Evolutionary conservation across 2,113 vertebrate genomes (phyloP), one percentile per base, ranked within the genome.

Genomic region (Elanoides forficatus): DNA sequence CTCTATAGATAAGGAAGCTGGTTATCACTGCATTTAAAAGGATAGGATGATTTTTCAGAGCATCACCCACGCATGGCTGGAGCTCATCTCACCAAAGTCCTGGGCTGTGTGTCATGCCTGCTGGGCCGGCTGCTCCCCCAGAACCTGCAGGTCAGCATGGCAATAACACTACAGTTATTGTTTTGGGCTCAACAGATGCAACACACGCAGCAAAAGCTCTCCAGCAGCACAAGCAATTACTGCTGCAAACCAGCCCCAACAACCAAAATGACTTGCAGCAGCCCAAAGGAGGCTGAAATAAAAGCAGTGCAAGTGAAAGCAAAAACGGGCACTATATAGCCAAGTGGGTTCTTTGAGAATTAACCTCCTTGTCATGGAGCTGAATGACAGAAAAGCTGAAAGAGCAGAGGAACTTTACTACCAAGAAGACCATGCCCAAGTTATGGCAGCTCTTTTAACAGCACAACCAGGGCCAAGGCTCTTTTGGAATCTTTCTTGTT

Each of bases 311-410:
- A 45, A 4, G 3, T 48, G 16, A 58, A 91, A 72, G 47, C 26
- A 21, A 71, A 74, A 58, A 26, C 0, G 1, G 12, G 10, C 20
- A 79, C 15, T 0, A 0, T 22, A 38, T 2, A 58, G 45, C 8
- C 50, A 82, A 53, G 32, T 7, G 25, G 17, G 6, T 40, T 60
- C 50, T 48, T 21, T 75, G 32, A 71, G 52, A 83, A 45, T 67
- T 63, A 72, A 55, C 10, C 6, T 85, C 20, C 11, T 74, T 53
- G 12, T 23, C 32, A 14, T 10, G 42, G 23, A 83, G 20, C 48
- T 52, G 40, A 10, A 12, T 43, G 87, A 73, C 7, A 22, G 48
- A 73, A 52, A 15, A 73, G 45, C 15, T 21, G 48, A 76, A 91
- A 73, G 26, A 65, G 53, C 25, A 72, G 34, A 73, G 52, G 32